Conservation (phyloP, 2,797 vertebrate genomes). For the Adrianichthys oophorus region DNA sequence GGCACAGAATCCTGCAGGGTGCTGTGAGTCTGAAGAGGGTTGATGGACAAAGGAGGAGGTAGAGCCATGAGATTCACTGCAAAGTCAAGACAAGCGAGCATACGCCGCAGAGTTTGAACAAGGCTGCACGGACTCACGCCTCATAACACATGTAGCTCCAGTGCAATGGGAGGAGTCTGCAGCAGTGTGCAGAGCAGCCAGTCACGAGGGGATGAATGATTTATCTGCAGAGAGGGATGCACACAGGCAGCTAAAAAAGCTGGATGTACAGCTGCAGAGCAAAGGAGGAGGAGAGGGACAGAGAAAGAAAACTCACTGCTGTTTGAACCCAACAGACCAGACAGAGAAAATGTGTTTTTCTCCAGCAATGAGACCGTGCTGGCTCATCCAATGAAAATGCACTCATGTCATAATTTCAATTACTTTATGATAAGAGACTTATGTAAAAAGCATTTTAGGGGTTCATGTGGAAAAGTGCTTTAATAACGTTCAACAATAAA, state of each 20-base stretch:
- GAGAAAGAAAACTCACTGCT: constrained; percentile 5
- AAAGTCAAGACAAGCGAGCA: constrained; percentile 28
- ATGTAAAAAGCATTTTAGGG: too few relatives aligned
- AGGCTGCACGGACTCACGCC: constrained; percentile 31
- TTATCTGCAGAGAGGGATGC: constrained; percentile 44
- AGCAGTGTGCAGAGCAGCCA: constrained; percentile 12
- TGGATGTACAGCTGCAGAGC: constrained; percentile 53
- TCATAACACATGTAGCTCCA: constrained; percentile 20
- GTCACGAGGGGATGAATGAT: constrained; percentile 49
- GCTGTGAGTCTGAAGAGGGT: constrained; percentile 32
- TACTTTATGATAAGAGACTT: too few relatives aligned
- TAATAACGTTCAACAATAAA: too few relatives aligned
- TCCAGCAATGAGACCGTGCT: not conserved
- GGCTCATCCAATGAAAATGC: not conserved
- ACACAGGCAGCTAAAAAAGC: constrained; percentile 36
- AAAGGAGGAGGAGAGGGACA: constrained; percentile 12
- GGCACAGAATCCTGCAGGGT: constrained; percentile 14
- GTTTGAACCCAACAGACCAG: constrained; percentile 18
- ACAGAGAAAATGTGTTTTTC: constrained; percentile 25
- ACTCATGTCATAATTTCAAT: not conserved
- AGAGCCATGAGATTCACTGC: constrained; percentile 23
- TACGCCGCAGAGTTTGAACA: constrained; percentile 40
- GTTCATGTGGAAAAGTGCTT: too few relatives aligned
- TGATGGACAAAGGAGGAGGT: constrained; percentile 9
- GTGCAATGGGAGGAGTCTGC: constrained; percentile 23